These are phyloP conservation scores for Plutella xylostella DNA, from an alignment of 2,888 invertebrate genomes.

Conservation along the genomic window DNA sequence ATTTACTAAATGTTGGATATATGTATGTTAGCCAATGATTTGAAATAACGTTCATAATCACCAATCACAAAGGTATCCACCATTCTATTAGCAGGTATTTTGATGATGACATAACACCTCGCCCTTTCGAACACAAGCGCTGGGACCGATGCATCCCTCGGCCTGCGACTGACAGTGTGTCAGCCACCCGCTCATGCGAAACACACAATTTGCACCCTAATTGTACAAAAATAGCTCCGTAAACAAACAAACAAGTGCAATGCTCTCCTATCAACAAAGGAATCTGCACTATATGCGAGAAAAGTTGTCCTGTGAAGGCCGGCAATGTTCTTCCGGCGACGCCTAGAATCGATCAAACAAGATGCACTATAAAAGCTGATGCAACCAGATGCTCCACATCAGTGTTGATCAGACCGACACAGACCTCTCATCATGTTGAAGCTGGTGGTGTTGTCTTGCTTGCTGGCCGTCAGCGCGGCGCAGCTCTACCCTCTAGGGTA, in stretches of 20 bases:
- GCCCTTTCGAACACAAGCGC: too few relatives aligned
- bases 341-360: slow-evolving; percentile 25
- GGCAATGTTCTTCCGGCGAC: slow-evolving; percentile 35
- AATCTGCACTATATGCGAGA: slow-evolving; percentile 27
- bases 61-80: too few relatives aligned
- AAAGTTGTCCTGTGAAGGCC: slow-evolving; percentile 50
- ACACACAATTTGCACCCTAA: not conserved
- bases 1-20: too few relatives aligned
- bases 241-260: not conserved
- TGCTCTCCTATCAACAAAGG: not conserved
- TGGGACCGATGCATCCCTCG: too few relatives aligned
- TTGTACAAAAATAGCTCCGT: not conserved
- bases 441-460: slow-evolving; percentile 73
- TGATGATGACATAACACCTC: too few relatives aligned
- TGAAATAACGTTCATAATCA: too few relatives aligned
- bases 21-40: too few relatives aligned
- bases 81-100: too few relatives aligned
- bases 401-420: slow-evolving; percentile 50
- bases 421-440: slow-evolving; percentile 60
- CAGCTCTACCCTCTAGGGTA: slow-evolving; percentile 17
- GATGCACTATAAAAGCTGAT: slow-evolving; percentile 38
- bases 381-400: slow-evolving; percentile 31
- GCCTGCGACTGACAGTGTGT: not conserved
- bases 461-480: slow-evolving; percentile 67
- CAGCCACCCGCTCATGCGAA: not conserved